phyloP scores from a whole-genome alignment of 2,888 invertebrate genomes.

The Ectobius pallidus region DNA sequence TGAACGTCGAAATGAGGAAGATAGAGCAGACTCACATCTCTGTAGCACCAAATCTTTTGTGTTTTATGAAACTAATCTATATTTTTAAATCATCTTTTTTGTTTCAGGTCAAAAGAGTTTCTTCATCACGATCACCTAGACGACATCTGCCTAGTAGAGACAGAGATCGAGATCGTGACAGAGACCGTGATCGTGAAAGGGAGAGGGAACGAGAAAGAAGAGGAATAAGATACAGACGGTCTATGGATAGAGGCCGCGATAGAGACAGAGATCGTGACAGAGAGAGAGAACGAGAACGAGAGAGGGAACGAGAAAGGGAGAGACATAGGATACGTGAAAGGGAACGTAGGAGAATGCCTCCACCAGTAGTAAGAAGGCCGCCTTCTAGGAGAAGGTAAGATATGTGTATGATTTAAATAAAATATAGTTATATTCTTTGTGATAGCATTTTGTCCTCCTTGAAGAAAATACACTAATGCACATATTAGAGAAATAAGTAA shows the following conservation, averaged over 20 bases:
- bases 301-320: constrained; percentile 31
- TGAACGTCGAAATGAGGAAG: too few relatives aligned
- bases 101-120: constrained; percentile 31
- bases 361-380: constrained; percentile 53
- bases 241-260: constrained; percentile 51
- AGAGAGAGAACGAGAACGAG: constrained; percentile 48
- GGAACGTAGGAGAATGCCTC: constrained; percentile 55
- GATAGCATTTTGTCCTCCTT: too few relatives aligned
- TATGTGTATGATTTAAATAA: not conserved
- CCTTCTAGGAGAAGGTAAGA: constrained; percentile 53
- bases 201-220: constrained; percentile 29
- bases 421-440: constrained; percentile 33
- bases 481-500: too few relatives aligned
- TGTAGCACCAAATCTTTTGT: too few relatives aligned
- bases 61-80: too few relatives aligned
- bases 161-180: constrained; percentile 37
- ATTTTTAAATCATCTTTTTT: too few relatives aligned
- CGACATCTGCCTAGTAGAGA: constrained; percentile 1
- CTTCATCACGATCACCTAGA: constrained; percentile 34
- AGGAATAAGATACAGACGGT: constrained; percentile 14
- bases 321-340: constrained; percentile 52
- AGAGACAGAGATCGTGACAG: constrained; percentile 54
- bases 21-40: too few relatives aligned
- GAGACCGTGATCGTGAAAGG: constrained; percentile 24
- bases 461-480: too few relatives aligned